Evolutionary conservation across 2,888 invertebrate genomes (phyloP).

Genomic region (Ormia ochracea): DNA sequence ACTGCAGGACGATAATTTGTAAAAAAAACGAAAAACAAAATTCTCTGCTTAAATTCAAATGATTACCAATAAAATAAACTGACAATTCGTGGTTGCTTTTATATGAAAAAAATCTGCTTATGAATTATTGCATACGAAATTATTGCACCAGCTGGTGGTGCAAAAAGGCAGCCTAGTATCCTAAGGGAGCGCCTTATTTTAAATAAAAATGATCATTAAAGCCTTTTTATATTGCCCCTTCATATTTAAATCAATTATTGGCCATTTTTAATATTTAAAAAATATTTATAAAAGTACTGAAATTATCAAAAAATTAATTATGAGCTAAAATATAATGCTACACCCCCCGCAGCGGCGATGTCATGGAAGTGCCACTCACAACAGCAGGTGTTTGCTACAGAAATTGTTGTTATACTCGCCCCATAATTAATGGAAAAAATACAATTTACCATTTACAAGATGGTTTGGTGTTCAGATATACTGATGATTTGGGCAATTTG

Average conservation of each 20-base stretch:
- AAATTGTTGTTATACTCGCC: too few relatives aligned
- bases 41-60: not conserved
- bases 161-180: not conserved
- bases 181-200: not conserved
- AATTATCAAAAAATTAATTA: not conserved
- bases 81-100: not conserved
- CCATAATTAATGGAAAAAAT: too few relatives aligned
- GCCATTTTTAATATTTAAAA: conserved; percentile 1
- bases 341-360: not conserved
- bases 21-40: not conserved
- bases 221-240: not conserved
- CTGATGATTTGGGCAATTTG: too few relatives aligned
- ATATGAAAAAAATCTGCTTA: not conserved
- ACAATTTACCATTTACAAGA: too few relatives aligned
- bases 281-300: not conserved
- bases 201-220: not conserved
- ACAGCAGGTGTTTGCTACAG: not conserved
- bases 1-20: not conserved
- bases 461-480: too few relatives aligned
- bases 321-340: not conserved
- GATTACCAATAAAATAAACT: not conserved
- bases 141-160: conserved; percentile 18
- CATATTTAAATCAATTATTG: conserved; percentile 30
- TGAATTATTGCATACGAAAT: not conserved
- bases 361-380: not conserved